A percentile compares a stretch with the other conserved stretches of the same genome.
phyloP scores from a whole-genome alignment of 2,113 vertebrate genomes.

The Ictidomys tridecemlineatus region DNA sequence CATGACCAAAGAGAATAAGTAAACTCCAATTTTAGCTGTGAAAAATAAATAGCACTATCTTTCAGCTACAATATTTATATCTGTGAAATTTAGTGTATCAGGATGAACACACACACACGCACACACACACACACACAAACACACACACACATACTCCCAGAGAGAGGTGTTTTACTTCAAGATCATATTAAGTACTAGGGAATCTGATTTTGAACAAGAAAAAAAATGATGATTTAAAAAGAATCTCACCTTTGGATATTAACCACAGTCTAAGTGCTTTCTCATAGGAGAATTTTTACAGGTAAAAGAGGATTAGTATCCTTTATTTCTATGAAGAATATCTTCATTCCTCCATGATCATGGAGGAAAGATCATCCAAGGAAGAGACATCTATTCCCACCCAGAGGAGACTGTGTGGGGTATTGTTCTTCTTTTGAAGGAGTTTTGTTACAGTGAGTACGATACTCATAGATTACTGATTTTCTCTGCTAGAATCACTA shows the following conservation, averaged over 20 bases:
- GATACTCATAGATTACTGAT: not conserved
- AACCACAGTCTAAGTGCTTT: not conserved
- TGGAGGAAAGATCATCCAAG: not conserved
- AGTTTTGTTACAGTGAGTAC: not conserved
- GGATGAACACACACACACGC: not conserved
- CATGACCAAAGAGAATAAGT: not conserved
- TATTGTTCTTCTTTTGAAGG: not conserved
- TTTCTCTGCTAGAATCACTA: not conserved
- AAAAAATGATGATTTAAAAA: constrained; percentile 1
- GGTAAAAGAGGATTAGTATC: not conserved
- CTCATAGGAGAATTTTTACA: not conserved
- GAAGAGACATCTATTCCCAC: not conserved
- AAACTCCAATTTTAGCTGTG: not conserved
- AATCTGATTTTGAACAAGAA: not conserved
- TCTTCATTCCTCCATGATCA: not conserved
- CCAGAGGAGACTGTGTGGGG: not conserved
- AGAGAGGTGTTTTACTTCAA: not conserved
- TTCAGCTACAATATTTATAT: constrained; percentile 6
- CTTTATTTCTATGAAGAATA: not conserved
- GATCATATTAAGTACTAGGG: not conserved
- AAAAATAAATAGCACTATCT: not conserved
- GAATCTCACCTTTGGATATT: not conserved
- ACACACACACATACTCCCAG: too few species aligned
- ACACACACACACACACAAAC: too few species aligned
- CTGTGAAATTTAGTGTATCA: not conserved